phyloP scores from a whole-genome alignment of 2,888 invertebrate genomes.

The Hydroisotoma schaefferi region DNA sequence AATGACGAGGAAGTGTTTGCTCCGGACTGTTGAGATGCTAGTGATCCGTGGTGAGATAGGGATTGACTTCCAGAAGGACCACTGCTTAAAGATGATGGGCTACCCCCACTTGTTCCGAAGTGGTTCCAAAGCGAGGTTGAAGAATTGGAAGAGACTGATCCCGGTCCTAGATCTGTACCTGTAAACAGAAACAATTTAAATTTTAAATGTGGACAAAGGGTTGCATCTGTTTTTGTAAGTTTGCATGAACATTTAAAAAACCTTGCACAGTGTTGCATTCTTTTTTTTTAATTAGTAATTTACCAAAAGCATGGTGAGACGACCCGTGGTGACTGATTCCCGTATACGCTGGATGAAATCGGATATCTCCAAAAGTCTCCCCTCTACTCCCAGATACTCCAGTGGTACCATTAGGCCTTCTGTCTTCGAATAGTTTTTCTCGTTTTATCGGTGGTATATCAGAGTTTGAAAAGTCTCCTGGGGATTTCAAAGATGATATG shows the following conservation, averaged over 20 bases:
- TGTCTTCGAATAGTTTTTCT: constrained; percentile 40
- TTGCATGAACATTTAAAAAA: too few species aligned
- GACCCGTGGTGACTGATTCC: background rate
- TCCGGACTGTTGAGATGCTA: background rate
- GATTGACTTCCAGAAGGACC: constrained; percentile 6
- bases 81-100: constrained; percentile 17
- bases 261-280: too few species aligned
- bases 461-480: constrained; percentile 5
- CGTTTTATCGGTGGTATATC: constrained; percentile 40
- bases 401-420: constrained; percentile 24
- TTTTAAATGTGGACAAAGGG: too few species aligned
- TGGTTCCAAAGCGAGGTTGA: constrained; percentile 21
- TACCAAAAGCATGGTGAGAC: too few species aligned
- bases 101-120: constrained; percentile 12
- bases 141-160: background rate
- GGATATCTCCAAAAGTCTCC: background rate
- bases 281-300: too few species aligned
- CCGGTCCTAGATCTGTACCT: constrained; percentile 15
- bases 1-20: constrained; percentile 14
- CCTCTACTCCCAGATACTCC: background rate
- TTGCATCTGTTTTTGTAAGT: too few species aligned
- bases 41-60: background rate
- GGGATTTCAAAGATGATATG: constrained; percentile 15
- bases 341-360: background rate
- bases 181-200: background rate